A percentile compares a stretch with the other conserved stretches of the same genome.
These are phyloP conservation scores for Pangasius macronema DNA, from an alignment of 2,797 vertebrate genomes.

Conservation along the genomic window DNA sequence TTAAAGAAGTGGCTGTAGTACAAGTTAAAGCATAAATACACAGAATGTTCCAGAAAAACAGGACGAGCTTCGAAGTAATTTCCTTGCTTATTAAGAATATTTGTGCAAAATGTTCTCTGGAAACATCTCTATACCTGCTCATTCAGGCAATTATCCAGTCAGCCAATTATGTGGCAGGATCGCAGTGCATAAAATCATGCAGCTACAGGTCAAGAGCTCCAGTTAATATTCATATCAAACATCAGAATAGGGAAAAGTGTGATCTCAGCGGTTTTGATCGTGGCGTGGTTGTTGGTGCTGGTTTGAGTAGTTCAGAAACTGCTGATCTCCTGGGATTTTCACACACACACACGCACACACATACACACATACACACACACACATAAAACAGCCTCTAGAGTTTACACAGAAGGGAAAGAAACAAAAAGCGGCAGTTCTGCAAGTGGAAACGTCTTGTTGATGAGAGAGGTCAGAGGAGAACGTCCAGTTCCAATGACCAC, in stretches of 20 bases:
- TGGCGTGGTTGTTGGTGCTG: no score
- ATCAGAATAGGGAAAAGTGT: background rate
- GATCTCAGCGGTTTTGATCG: background rate
- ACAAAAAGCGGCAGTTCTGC: background rate
- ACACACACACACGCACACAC: no score
- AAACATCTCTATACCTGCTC: background rate
- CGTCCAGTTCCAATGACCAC: background rate
- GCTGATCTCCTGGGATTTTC: background rate
- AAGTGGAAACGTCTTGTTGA: background rate
- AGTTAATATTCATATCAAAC: background rate
- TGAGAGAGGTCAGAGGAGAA: background rate
- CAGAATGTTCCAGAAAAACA: background rate
- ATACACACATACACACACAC: no score
- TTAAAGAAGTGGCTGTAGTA: no score
- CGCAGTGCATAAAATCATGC: background rate
- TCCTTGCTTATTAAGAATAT: background rate
- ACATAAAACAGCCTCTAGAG: background rate
- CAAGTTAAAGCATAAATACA: background rate
- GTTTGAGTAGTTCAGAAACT: no score
- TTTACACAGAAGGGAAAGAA: background rate
- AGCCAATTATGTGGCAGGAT: background rate
- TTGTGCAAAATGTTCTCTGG: background rate
- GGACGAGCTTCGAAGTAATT: background rate
- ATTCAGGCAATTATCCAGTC: background rate
- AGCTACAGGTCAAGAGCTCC: background rate